Evolutionary conservation across 2,888 invertebrate species (phyloP).

Genomic region (Cephus pulcher): DNA sequence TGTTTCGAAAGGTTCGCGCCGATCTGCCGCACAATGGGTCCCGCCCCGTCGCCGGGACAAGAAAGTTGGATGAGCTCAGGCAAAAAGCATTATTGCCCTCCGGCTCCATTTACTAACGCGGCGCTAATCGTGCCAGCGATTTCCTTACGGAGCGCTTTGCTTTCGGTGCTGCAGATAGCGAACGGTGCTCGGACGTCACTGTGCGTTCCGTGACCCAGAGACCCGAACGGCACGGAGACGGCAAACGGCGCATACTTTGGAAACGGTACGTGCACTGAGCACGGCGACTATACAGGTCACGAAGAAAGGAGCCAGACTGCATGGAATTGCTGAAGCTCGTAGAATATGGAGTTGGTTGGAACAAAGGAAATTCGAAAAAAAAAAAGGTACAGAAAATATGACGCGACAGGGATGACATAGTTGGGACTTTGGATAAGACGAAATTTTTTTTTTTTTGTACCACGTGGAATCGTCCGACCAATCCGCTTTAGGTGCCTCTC

Average conservation of each 20-base stretch:
- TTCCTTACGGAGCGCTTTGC: neutral
- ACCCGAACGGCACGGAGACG: neutral
- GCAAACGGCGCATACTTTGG: neutral
- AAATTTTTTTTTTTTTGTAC: neutral
- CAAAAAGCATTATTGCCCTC: constrained; percentile 5
- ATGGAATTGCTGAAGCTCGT: neutral
- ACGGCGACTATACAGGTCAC: neutral
- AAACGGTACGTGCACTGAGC: neutral
- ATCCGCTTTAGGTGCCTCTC: neutral
- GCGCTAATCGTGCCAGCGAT: neutral
- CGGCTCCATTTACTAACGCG: neutral
- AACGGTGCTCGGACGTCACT: neutral
- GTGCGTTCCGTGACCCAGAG: neutral
- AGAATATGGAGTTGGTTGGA: neutral
- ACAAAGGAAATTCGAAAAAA: neutral
- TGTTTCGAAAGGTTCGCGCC: neutral
- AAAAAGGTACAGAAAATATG: neutral
- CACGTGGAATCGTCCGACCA: neutral
- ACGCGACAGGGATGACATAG: neutral
- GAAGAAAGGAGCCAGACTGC: neutral
- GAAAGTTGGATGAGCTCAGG: constrained; percentile 3
- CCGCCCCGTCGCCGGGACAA: neutral
- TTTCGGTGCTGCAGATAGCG: neutral
- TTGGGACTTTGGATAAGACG: neutral
- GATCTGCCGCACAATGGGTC: neutral